A percentile compares a stretch with the other conserved stretches of the same genome.
Conservation (phyloP, 2,888 invertebrate species). For the Agonopterix arenella region DNA sequence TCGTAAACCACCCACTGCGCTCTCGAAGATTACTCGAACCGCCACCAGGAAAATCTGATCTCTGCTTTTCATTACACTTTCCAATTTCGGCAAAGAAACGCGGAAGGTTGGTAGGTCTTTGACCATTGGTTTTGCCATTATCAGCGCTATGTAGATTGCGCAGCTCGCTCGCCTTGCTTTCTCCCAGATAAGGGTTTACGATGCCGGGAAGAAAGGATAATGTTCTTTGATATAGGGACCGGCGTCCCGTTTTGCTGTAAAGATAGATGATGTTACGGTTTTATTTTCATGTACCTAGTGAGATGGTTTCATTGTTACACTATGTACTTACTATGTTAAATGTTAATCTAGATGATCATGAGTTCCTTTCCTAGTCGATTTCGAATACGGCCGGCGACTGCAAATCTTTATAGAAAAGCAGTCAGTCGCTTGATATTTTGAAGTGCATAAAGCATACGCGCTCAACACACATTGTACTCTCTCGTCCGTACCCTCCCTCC, state of each 20-base stretch:
- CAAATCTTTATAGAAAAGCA: no score
- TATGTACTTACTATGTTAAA: no score
- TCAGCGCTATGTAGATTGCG: conserved; percentile 75
- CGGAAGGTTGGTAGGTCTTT: conserved; percentile 38
- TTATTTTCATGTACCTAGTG: conserved; percentile 27
- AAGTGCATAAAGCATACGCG: no score
- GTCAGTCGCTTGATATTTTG: no score
- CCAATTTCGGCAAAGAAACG: conserved; percentile 19
- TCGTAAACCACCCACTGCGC: conserved; percentile 72
- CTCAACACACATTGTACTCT: no score
- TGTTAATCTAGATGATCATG: no score
- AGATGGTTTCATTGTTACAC: conserved; percentile 10
- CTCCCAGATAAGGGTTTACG: conserved; percentile 70
- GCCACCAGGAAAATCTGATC: conserved; percentile 43
- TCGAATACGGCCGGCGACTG: no score
- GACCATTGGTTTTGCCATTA: conserved; percentile 54
- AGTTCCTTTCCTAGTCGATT: no score
- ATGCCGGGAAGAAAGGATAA: conserved; percentile 70
- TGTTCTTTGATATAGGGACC: conserved; percentile 62
- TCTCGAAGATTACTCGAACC: conserved; percentile 71
- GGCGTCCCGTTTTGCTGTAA: conserved; percentile 51
- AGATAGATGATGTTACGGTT: conserved; percentile 48
- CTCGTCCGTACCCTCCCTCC: no score
- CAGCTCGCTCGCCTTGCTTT: conserved; percentile 62
- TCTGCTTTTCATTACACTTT: conserved; percentile 51